Base-by-base conservation (phyloP, 2,113 vertebrate species). In the Ranitomeya variabilis region DNA sequence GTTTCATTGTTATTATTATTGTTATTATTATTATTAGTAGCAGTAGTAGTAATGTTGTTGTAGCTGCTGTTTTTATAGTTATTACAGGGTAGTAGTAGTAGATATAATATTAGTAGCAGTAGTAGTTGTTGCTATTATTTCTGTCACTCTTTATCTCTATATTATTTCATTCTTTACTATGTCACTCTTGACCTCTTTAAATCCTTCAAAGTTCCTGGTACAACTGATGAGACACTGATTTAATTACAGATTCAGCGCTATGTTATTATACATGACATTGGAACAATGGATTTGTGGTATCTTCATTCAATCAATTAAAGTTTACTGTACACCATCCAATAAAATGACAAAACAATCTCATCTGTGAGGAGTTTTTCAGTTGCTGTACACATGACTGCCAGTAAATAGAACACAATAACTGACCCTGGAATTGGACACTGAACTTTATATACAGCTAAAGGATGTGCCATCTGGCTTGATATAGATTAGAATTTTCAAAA, bases 211-310 rank as follows among this genome's bases (percentile, higher is more conserved):
- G n/a, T 0, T 14, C 45, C 15, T 62, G 57, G 13, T 64, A 19
- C 26, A 62, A 10, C n/a, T 64, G 57, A 82, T 37, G 15, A 62
- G 57, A 37, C 31, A 11, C 10, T 60, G 57, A 37, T 82, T 62
- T 62, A 15, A 82, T 82, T 64, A 59, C 59, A 82, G 26, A 62
- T 45, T 26, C 31, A 14, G 31, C 13, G 13, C 18, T 59, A 59
- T 59, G 59, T 37, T 62, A 82, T 82, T 64, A 82, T 26, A 64
- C 59, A 64, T 82, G 57, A 82, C 80, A 64, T 82, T 37, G 80
- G 55, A 62, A 82, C 80, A 64, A 82, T 82, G 23, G 21, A 81
- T 59, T 60, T 60, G 57, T 18, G 57, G 23, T 37, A 13, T 57
- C 21, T 23, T 82, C 7, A 37, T 82, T 82, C 21, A 82, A 62